Conservation (phyloP, 64 coral and sea anemone genomes). For the Montipora capricornis region DNA sequence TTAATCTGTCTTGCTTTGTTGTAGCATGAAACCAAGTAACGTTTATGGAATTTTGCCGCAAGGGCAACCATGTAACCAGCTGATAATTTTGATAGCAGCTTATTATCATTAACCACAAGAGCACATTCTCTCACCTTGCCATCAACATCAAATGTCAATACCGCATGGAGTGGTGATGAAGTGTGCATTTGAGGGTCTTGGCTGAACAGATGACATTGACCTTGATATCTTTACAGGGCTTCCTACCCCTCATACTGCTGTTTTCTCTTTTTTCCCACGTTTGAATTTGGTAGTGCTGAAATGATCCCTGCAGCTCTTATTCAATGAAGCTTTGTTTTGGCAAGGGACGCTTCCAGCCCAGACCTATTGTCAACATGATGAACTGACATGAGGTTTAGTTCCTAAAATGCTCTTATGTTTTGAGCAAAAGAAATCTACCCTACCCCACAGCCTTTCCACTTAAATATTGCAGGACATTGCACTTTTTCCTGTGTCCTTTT, state of each 20-base stretch:
- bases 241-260: not conserved
- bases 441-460: conserved; percentile 55
- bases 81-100: too few species aligned
- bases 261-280: conserved; percentile 45
- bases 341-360: conserved; percentile 18
- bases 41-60: too few species aligned
- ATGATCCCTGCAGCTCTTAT: conserved; percentile 32
- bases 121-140: conserved; percentile 23
- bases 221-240: conserved; percentile 47
- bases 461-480: conserved; percentile 69
- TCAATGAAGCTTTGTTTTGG: conserved; percentile 28
- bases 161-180: conserved; percentile 31
- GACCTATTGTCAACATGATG: conserved; percentile 14
- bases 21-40: too few species aligned
- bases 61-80: too few species aligned
- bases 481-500: conserved; percentile 18
- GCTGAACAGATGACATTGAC: conserved; percentile 16
- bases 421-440: conserved; percentile 54
- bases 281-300: conserved; percentile 67
- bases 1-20: too few species aligned
- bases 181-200: not conserved
- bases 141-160: conserved; percentile 61
- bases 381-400: not conserved
- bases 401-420: conserved; percentile 45
- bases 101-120: too few species aligned